These are phyloP conservation scores for Leptinotarsa juncta DNA, from an alignment of 2,888 invertebrate genomes.

Conservation along the genomic window DNA sequence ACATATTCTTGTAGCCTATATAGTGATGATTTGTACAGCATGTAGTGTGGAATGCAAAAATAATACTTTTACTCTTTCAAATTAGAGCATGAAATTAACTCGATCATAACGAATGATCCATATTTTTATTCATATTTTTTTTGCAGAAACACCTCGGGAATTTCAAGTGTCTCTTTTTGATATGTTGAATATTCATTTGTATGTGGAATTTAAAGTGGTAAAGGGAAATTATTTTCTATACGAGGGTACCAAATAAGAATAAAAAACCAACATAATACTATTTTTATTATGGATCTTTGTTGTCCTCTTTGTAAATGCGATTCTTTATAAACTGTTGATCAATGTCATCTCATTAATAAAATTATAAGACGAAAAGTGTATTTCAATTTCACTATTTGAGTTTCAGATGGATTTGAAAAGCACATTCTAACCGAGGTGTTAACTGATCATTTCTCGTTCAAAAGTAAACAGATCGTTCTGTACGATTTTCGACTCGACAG, in stretches of 20 bases:
- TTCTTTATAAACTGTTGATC: slow-evolving; percentile 49
- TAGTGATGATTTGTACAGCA: slow-evolving; percentile 11
- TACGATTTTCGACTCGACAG: no score
- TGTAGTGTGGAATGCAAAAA: slow-evolving; percentile 3
- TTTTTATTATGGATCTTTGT: slow-evolving; percentile 60
- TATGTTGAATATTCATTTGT: slow-evolving; percentile 16
- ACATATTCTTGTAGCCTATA: slow-evolving; percentile 1
- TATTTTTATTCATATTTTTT: background rate
- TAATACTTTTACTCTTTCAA: background rate
- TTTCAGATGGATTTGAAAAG: background rate
- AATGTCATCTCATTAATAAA: slow-evolving; percentile 32
- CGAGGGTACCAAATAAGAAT: slow-evolving; percentile 57
- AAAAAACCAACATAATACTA: slow-evolving; percentile 50
- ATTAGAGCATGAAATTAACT: no score
- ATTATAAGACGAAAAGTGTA: slow-evolving; percentile 20
- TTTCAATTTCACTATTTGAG: background rate
- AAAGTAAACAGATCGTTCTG: no score
- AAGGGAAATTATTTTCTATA: slow-evolving; percentile 42
- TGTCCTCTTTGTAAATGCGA: slow-evolving; percentile 59
- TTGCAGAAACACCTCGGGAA: background rate
- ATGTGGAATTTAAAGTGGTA: slow-evolving; percentile 18
- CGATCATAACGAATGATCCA: no score
- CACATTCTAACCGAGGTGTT: no score
- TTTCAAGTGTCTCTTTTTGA: background rate
- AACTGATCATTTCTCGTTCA: no score